Evolutionary conservation across 2,113 vertebrate species (phyloP).

Genomic region (Alosa alosa): DNA sequence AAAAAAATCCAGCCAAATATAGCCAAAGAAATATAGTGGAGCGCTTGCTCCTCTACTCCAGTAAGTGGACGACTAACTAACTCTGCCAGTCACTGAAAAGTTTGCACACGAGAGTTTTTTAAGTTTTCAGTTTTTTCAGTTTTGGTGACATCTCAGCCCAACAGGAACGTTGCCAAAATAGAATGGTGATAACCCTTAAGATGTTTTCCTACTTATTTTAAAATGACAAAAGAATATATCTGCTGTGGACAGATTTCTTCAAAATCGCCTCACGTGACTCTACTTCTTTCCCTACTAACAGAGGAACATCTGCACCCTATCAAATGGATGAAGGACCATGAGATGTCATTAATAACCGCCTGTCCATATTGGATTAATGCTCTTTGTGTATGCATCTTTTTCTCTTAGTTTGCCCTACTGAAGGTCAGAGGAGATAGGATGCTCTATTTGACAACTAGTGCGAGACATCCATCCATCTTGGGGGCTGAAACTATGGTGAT

Average conservation of each 20-base stretch:
- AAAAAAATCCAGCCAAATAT: slow-evolving; percentile 43
- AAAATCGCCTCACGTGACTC: neutral
- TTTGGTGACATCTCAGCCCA: neutral
- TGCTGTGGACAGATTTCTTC: neutral
- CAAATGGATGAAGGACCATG: slow-evolving; percentile 28
- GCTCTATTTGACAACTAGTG: slow-evolving; percentile 58
- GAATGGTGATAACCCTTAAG: neutral
- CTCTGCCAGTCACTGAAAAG: neutral
- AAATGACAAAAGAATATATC: neutral
- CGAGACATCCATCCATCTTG: slow-evolving; percentile 48
- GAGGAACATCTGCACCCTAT: slow-evolving; percentile 29
- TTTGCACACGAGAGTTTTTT: neutral
- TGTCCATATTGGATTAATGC: slow-evolving; percentile 42
- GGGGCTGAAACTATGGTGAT: slow-evolving; percentile 14
- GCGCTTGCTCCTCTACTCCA: neutral
- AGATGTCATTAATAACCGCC: slow-evolving; percentile 45
- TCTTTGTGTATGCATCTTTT: slow-evolving; percentile 23
- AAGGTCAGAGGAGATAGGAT: slow-evolving; percentile 50
- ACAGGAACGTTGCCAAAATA: neutral
- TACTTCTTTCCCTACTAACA: slow-evolving; percentile 8
- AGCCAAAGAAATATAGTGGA: slow-evolving; percentile 40
- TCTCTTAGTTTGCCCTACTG: slow-evolving; percentile 27
- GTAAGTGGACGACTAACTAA: neutral
- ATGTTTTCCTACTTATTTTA: neutral
- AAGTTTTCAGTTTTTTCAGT: neutral